Conservation (phyloP, 2,113 vertebrate genomes). For the Lampris megalopsis region DNA sequence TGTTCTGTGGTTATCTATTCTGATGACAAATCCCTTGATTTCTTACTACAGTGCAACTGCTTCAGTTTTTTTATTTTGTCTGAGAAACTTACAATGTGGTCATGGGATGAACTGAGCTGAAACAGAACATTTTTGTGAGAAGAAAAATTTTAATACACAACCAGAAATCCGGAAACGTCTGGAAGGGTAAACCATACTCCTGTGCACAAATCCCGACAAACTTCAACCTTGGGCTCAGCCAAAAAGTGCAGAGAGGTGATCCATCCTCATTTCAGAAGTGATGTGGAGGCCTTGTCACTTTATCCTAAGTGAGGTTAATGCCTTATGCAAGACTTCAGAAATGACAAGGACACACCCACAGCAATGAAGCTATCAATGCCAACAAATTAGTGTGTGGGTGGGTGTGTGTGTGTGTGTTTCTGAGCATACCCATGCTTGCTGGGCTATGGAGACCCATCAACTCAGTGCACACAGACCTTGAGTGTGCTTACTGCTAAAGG, state of each 20-base stretch:
- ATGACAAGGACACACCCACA: constrained; percentile 25
- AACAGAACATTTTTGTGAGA: constrained; percentile 4
- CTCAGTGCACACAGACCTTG: constrained; percentile 15
- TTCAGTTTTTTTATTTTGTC: neutral
- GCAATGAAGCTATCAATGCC: constrained; percentile 20
- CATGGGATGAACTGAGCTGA: neutral
- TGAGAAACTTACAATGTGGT: neutral
- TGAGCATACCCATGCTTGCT: neutral
- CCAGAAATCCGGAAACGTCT: constrained; percentile 8
- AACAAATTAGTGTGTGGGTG: neutral
- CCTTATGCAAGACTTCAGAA: constrained; percentile 20
- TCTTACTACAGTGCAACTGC: neutral
- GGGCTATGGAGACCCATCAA: neutral
- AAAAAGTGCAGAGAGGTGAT: constrained; percentile 11
- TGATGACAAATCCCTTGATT: neutral
- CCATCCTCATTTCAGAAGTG: constrained; percentile 18
- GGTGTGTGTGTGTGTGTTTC: neutral
- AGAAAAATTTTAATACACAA: neutral
- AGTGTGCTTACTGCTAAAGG: constrained; percentile 1
- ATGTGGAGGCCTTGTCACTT: constrained; percentile 1
- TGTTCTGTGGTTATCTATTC: neutral
- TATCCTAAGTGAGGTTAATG: constrained; percentile 29
- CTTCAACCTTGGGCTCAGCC: constrained; percentile 39
- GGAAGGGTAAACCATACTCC: constrained; percentile 29
- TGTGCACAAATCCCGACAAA: constrained; percentile 5